These are phyloP conservation scores for Trichogramma pretiosum DNA, from an alignment of 1,140 invertebrate genomes.

Conservation along the genomic window DNA sequence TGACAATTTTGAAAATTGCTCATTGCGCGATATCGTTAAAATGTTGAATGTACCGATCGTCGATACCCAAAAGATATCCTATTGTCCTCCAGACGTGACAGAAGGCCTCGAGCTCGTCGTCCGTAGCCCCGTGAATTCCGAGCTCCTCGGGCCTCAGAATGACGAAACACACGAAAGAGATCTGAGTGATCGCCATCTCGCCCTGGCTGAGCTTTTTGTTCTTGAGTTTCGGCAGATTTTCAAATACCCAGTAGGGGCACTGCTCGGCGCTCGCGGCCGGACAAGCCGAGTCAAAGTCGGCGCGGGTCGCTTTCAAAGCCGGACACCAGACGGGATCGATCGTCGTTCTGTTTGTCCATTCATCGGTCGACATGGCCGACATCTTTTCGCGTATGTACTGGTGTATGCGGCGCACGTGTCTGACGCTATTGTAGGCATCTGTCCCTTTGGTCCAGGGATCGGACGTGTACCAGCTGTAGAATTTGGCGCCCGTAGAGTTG, in stretches of 20 bases:
- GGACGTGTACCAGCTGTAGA: constrained; percentile 46
- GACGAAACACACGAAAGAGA: constrained; percentile 68
- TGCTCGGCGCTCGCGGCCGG: constrained; percentile 19
- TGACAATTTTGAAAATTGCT: background rate
- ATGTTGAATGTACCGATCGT: constrained; percentile 65
- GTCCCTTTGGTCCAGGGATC: constrained; percentile 41
- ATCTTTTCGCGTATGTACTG: constrained; percentile 31
- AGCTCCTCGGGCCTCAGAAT: constrained; percentile 55
- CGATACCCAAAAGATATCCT: constrained; percentile 67
- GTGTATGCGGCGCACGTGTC: constrained; percentile 43
- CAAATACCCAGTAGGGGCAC: constrained; percentile 36
- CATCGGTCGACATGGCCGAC: constrained; percentile 12
- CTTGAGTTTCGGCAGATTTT: constrained; percentile 44
- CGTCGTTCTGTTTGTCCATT: constrained; percentile 21
- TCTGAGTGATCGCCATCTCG: constrained; percentile 70
- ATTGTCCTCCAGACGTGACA: constrained; percentile 73
- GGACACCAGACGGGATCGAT: constrained; percentile 44
- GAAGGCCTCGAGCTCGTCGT: constrained; percentile 59
- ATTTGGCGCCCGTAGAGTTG: constrained; percentile 38
- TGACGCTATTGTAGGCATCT: constrained; percentile 38
- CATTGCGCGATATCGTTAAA: too few relatives aligned
- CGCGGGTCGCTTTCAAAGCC: constrained; percentile 18
- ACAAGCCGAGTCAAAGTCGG: constrained; percentile 23
- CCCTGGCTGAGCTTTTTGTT: constrained; percentile 49
- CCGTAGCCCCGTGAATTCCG: constrained; percentile 47